Conservation (phyloP, 2,113 vertebrate species). For the Chionodraco myersi region DNA sequence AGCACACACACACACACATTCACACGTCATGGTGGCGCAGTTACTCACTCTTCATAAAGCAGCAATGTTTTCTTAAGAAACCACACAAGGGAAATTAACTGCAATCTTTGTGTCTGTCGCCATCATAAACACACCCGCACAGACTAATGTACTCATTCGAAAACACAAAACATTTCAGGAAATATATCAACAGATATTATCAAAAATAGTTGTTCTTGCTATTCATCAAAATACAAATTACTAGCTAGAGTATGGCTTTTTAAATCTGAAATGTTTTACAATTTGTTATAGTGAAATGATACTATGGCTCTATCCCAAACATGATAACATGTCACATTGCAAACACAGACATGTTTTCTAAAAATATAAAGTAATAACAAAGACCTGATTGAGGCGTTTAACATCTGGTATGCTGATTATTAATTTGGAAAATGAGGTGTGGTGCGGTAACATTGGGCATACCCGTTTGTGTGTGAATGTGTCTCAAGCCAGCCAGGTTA, state of each 20-base stretch:
- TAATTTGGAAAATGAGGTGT: not conserved
- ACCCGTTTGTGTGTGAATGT: not conserved
- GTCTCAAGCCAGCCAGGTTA: not conserved
- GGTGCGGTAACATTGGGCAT: not conserved
- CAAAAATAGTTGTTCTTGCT: not conserved
- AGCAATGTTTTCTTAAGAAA: conserved; percentile 78
- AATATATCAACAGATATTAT: not conserved
- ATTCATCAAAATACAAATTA: conserved; percentile 51
- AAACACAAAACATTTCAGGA: conserved; percentile 9
- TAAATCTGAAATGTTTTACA: not conserved
- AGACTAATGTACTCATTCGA: not conserved
- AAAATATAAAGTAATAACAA: not conserved
- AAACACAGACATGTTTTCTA: not conserved
- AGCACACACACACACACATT: conserved; percentile 43
- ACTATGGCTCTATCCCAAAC: not conserved
- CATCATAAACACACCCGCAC: conserved; percentile 10
- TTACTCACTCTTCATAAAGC: conserved; percentile 67
- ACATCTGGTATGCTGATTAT: not conserved
- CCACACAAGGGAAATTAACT: conserved; percentile 82
- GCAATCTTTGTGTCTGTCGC: conserved; percentile 48
- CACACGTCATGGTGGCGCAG: conserved; percentile 46
- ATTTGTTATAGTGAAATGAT: not conserved
- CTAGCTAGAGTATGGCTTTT: not conserved
- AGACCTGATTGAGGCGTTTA: conserved; percentile 13
- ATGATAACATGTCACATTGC: not conserved